A percentile compares a stretch with the other conserved stretches of the same genome.
These are phyloP conservation scores for Enteromius viviparus DNA, from an alignment of 2,797 vertebrate species.

Conservation along the genomic window DNA sequence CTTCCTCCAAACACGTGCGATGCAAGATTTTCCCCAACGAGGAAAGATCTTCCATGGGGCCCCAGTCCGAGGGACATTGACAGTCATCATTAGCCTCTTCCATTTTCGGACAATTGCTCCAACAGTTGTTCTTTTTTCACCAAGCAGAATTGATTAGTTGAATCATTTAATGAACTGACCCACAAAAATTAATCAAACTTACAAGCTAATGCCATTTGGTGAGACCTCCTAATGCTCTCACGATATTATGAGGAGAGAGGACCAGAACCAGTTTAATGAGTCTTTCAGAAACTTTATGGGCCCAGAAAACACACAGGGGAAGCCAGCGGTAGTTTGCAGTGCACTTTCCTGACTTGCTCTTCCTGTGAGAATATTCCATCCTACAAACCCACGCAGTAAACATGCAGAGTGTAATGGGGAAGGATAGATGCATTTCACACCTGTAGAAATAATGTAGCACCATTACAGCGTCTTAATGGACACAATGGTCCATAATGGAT, in stretches of 20 bases:
- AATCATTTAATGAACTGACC: neutral
- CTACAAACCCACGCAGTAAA: neutral
- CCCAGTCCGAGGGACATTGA: no score
- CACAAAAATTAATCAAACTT: neutral
- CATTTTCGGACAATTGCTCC: no score
- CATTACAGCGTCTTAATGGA: slow-evolving; percentile 32
- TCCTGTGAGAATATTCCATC: neutral
- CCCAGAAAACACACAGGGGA: neutral
- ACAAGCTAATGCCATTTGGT: neutral
- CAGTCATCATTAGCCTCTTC: no score
- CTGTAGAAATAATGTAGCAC: slow-evolving; percentile 15
- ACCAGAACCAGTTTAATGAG: neutral
- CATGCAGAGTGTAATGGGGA: neutral
- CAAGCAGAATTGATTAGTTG: neutral
- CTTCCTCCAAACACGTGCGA: no score
- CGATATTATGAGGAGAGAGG: neutral
- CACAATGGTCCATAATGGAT: slow-evolving; percentile 36
- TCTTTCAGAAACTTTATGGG: neutral
- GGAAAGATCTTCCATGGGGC: no score
- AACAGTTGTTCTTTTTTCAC: no score
- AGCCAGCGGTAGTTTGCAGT: neutral
- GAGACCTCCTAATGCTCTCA: neutral
- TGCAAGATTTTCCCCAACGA: no score
- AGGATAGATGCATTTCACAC: slow-evolving; percentile 35
- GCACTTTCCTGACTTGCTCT: neutral